A percentile compares a stretch with the other conserved stretches of the same genome.
Conservation (phyloP, 1,140 invertebrate species). For the Spodoptera litura region DNA sequence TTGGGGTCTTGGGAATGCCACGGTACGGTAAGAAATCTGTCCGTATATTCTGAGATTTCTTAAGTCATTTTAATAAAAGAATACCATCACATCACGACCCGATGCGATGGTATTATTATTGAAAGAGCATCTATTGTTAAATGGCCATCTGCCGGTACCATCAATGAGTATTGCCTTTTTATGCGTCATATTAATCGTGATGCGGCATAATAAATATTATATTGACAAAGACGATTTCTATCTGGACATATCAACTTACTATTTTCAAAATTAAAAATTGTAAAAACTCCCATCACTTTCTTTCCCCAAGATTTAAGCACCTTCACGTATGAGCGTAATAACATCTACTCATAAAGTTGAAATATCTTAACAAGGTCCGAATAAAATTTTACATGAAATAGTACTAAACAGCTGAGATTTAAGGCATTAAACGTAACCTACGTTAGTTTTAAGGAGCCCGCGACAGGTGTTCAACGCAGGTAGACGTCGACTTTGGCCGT, state of each 20-base stretch:
- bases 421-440: conserved; percentile 45
- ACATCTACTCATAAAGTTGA: no score
- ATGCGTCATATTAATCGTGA: conserved; percentile 51
- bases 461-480: conserved; percentile 81
- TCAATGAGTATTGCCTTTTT: conserved; percentile 56
- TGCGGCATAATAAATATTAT: conserved; percentile 42
- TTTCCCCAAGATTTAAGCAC: not conserved
- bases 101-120: conserved; percentile 50
- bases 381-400: not conserved
- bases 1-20: not conserved
- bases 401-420: conserved; percentile 32
- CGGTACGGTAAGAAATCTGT: not conserved
- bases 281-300: no score
- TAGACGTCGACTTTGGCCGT: conserved; percentile 56
- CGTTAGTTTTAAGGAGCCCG: conserved; percentile 23
- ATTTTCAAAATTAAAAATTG: not conserved
- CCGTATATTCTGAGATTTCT: conserved; percentile 7
- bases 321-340: not conserved
- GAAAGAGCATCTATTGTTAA: conserved; percentile 54
- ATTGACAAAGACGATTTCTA: conserved; percentile 16
- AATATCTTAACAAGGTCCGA: no score
- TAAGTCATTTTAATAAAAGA: conserved; percentile 43
- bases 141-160: conserved; percentile 58
- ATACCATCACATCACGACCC: conserved; percentile 16
- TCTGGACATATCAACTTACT: not conserved